Evolutionary conservation across 1,140 invertebrate species (phyloP).

Genomic region (Euwallacea similis): DNA sequence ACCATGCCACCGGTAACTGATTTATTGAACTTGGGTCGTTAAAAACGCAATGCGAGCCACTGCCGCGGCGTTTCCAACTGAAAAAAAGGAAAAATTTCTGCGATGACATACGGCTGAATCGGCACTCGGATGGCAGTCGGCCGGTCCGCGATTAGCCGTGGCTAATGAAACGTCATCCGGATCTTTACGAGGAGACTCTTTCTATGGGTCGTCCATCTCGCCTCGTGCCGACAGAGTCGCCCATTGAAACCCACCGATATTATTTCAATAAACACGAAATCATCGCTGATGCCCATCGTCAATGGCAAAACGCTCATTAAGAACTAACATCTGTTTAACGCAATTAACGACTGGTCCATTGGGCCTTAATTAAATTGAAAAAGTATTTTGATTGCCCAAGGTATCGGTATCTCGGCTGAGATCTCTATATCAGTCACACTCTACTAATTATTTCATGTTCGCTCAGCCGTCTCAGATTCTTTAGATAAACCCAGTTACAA

Average conservation of each 20-base stretch:
- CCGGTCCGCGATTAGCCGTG: conserved; percentile 17
- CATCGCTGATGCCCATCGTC: conserved; percentile 1
- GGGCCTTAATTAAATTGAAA: conserved; percentile 28
- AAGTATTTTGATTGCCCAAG: conserved; percentile 26
- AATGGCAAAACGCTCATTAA: neutral
- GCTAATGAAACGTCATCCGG: conserved; percentile 21
- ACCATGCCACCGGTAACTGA: neutral
- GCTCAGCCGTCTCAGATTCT: conserved; percentile 6
- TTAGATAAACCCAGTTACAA: conserved; percentile 2
- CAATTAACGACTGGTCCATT: conserved; percentile 21
- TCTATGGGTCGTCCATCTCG: conserved; percentile 25
- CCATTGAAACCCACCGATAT: conserved; percentile 9
- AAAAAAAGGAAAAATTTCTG: neutral
- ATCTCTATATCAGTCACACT: conserved; percentile 34
- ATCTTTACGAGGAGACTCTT: conserved; percentile 19
- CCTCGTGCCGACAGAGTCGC: conserved; percentile 22
- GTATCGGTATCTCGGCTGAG: conserved; percentile 20
- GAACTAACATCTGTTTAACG: conserved; percentile 14
- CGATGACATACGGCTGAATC: conserved; percentile 13
- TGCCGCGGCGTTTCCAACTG: neutral
- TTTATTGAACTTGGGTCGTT: neutral
- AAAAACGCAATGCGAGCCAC: neutral
- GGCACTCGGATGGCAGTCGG: conserved; percentile 8
- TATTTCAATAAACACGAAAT: conserved; percentile 1
- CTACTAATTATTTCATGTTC: conserved; percentile 36